Evolutionary conservation across 2,113 vertebrate genomes (phyloP).

Genomic region (Centrocercus urophasianus): DNA sequence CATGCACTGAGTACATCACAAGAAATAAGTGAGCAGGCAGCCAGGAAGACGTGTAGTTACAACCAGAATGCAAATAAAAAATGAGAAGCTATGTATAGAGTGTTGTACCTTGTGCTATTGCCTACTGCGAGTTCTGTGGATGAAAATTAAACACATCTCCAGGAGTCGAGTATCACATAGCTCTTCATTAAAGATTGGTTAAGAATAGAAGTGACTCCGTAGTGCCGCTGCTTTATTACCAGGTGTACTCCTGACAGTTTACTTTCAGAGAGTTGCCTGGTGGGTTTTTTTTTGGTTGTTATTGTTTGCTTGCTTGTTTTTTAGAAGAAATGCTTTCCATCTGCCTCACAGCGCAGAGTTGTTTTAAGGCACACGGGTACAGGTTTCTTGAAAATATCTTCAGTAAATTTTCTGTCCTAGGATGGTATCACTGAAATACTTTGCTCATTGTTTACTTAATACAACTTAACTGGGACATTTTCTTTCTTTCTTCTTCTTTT

Average conservation of each 20-base stretch:
- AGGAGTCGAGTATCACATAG: neutral
- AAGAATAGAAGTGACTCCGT: neutral
- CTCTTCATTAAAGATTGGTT: neutral
- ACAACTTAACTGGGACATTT: slow-evolving; percentile 32
- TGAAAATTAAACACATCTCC: neutral
- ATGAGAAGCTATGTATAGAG: neutral
- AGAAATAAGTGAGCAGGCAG: neutral
- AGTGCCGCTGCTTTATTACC: neutral
- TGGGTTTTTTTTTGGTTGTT: neutral
- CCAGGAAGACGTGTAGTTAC: neutral
- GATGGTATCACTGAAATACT: neutral
- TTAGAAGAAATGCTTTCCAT: neutral
- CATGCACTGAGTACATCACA: neutral
- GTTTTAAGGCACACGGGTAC: neutral
- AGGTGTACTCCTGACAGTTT: neutral
- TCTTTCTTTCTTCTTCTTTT: slow-evolving; percentile 32
- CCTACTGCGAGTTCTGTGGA: neutral
- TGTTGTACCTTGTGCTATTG: neutral
- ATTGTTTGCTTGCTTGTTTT: neutral
- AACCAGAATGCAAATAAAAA: neutral
- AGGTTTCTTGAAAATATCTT: neutral
- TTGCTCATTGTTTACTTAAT: neutral
- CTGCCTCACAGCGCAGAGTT: neutral
- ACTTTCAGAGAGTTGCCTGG: neutral
- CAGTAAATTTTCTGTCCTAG: neutral